Conservation (phyloP, 2,113 vertebrate species). For the Psittacus erithacus region DNA sequence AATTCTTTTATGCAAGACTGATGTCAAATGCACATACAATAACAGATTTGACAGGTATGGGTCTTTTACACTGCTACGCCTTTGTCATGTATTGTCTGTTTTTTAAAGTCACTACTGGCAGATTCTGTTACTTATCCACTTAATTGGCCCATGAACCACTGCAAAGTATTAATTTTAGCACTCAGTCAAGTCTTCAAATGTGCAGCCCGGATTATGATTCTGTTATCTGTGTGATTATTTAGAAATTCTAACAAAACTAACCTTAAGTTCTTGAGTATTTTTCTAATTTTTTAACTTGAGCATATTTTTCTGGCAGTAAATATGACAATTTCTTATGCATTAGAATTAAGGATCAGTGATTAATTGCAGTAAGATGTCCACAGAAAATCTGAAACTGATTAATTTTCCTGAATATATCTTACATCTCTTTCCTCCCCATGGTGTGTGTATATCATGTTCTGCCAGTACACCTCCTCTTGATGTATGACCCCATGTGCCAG, state of each 20-base stretch:
- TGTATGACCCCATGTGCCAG: neutral
- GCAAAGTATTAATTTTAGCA: neutral
- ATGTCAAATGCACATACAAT: constrained; percentile 27
- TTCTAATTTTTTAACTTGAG: accelerated
- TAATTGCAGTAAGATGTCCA: neutral
- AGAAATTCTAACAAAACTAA: neutral
- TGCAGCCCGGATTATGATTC: neutral
- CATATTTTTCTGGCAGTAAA: neutral
- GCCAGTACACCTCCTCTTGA: neutral
- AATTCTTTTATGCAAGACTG: neutral
- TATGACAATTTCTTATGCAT: neutral
- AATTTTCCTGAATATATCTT: neutral
- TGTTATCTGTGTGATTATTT: neutral
- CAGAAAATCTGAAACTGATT: neutral
- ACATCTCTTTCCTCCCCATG: neutral
- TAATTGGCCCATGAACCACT: neutral
- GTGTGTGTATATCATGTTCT: neutral
- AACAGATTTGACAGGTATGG: neutral
- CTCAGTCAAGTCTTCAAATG: neutral
- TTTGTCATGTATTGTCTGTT: neutral
- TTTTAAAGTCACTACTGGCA: neutral
- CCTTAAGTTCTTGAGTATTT: neutral
- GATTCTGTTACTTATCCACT: neutral
- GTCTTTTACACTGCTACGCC: neutral
- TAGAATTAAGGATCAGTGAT: neutral